Conservation (phyloP, 2,888 invertebrate genomes). For the Limnephilus auricula region DNA sequence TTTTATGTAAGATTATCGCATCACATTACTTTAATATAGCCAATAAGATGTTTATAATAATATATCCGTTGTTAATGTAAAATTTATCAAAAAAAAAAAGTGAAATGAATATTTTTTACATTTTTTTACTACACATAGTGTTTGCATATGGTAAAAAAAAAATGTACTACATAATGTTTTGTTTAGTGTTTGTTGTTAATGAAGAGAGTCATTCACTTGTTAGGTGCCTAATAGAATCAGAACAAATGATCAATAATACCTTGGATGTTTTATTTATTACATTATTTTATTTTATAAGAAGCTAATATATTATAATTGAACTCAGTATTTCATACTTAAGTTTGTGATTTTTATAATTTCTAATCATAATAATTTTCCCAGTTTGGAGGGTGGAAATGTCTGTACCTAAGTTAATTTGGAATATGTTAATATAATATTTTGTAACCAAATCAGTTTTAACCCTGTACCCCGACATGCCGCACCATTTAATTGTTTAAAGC, state of each 20-base stretch:
- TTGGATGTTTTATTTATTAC: conserved; percentile 49
- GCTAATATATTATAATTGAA: conserved; percentile 50
- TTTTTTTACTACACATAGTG: conserved; percentile 48
- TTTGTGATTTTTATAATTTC: conserved; percentile 54
- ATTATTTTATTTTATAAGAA: conserved; percentile 47
- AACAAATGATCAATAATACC: conserved; percentile 48
- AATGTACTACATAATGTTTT: conserved; percentile 28
- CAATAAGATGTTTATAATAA: conserved; percentile 33
- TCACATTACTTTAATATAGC: conserved; percentile 31
- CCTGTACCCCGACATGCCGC: background rate
- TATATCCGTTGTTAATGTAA: conserved; percentile 37
- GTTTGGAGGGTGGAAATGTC: conserved; percentile 5
- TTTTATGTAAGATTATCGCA: conserved; percentile 20
- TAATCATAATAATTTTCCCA: conserved; percentile 37
- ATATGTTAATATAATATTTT: conserved; percentile 41
- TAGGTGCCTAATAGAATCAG: conserved; percentile 58
- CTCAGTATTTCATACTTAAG: conserved; percentile 58
- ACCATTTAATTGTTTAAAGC: background rate
- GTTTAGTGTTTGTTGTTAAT: conserved; percentile 36
- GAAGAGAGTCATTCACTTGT: conserved; percentile 55
- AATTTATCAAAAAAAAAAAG: conserved; percentile 58
- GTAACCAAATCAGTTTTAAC: conserved; percentile 50
- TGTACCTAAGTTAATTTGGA: conserved; percentile 32
- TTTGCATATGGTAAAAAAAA: conserved; percentile 24
- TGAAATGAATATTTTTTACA: conserved; percentile 62